These are phyloP conservation scores for Diplodus puntazzo DNA, from an alignment of 2,797 vertebrate genomes.

Conservation along the genomic window DNA sequence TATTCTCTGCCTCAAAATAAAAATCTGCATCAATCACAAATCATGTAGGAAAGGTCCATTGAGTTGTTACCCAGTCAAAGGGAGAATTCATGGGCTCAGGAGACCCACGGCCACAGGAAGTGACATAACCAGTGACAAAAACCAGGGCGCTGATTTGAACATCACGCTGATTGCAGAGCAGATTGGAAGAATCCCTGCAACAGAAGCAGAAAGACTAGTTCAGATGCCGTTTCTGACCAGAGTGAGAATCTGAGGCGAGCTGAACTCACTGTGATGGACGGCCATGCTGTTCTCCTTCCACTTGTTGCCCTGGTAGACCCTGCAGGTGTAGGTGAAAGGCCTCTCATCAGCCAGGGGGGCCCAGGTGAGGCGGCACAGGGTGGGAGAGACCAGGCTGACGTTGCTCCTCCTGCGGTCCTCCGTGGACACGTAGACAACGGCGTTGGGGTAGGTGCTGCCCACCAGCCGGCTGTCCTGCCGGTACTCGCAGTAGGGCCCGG, in stretches of 20 bases:
- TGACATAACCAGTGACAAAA: constrained; percentile 78
- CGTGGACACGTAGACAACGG: constrained; percentile 74
- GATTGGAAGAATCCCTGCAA: constrained; percentile 84
- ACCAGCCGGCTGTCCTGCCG: constrained; percentile 87
- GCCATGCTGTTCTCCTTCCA: constrained; percentile 90
- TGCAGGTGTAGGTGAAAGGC: constrained; percentile 88
- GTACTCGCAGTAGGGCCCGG: constrained; percentile 87
- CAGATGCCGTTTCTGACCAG: background rate
- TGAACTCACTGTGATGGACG: constrained; percentile 85
- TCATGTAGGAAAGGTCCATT: constrained; percentile 36
- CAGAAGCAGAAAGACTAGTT: constrained; percentile 44
- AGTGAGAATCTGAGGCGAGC: background rate
- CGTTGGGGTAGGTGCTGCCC: constrained; percentile 85
- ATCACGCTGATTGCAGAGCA: constrained; percentile 83
- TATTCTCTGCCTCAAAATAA: constrained; percentile 17
- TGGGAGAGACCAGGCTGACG: constrained; percentile 82
- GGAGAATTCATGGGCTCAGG: constrained; percentile 74
- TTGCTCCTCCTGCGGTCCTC: constrained; percentile 85
- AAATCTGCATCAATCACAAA: constrained; percentile 26
- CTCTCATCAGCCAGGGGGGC: constrained; percentile 85
- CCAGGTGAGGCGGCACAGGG: constrained; percentile 86
- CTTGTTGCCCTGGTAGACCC: constrained; percentile 84
- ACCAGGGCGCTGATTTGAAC: constrained; percentile 76
- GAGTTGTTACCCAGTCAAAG: constrained; percentile 13
- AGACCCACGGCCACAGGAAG: constrained; percentile 80